Conservation (phyloP, 2,888 invertebrate species). For the Teleiodes luculella region DNA sequence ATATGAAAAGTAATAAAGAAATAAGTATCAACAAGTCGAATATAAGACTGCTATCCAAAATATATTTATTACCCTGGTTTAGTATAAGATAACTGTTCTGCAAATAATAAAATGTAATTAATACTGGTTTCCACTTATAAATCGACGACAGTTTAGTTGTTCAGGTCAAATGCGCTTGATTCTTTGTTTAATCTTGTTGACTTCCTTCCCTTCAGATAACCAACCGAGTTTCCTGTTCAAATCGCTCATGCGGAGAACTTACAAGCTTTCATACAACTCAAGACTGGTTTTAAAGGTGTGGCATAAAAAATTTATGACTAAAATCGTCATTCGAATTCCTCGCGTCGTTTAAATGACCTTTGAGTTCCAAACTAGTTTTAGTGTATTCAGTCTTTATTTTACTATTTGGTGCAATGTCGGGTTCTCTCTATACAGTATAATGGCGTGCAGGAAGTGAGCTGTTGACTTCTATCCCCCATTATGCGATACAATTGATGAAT, state of each 20-base stretch:
- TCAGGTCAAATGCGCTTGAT: conserved; percentile 27
- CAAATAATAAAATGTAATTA: too few species aligned
- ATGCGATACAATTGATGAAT: conserved; percentile 71
- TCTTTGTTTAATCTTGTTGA: conserved; percentile 30
- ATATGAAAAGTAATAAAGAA: too few species aligned
- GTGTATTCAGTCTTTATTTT: background rate
- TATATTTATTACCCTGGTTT: too few species aligned
- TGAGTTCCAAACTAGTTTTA: background rate
- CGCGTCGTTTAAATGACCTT: conserved; percentile 15
- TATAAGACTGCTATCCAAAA: too few species aligned
- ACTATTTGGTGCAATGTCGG: background rate
- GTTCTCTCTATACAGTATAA: conserved; percentile 16
- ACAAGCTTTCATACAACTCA: conserved; percentile 1
- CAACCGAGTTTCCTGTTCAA: conserved; percentile 18
- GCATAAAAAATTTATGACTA: conserved; percentile 4
- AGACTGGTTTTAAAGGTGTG: conserved; percentile 11
- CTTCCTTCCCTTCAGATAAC: conserved; percentile 31
- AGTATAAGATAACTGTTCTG: too few species aligned
- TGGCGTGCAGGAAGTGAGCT: conserved; percentile 54
- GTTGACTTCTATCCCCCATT: conserved; percentile 66
- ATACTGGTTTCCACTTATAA: conserved; percentile 33
- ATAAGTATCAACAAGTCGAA: too few species aligned
- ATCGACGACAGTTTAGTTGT: conserved; percentile 25
- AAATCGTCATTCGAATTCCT: conserved; percentile 14
- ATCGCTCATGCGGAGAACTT: background rate